A percentile compares a stretch with the other conserved stretches of the same genome.
phyloP scores from a whole-genome alignment of 2,888 invertebrate genomes.

The Gasteruption jaculator region DNA sequence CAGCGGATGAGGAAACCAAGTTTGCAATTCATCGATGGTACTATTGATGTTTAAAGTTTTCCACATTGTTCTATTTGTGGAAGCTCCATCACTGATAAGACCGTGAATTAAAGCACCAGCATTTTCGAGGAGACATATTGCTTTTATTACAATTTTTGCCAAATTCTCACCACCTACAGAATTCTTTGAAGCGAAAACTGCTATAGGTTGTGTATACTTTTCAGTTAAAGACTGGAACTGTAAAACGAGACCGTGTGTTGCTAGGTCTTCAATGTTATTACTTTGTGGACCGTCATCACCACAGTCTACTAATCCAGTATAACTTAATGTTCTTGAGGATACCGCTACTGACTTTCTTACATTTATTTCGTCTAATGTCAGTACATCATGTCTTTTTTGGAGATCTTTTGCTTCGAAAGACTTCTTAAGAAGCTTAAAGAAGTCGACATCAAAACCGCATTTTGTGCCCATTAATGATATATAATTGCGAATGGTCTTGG shows the following conservation, averaged over 20 bases:
- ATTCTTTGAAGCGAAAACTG: conserved; percentile 14
- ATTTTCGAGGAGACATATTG: conserved; percentile 12
- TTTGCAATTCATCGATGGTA: conserved; percentile 3
- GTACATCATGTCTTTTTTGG: conserved; percentile 17
- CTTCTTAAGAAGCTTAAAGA: conserved; percentile 19
- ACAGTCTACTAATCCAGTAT: conserved; percentile 23
- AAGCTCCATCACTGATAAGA: conserved; percentile 12
- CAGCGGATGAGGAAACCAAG: conserved; percentile 10
- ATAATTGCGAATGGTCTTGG: conserved; percentile 21
- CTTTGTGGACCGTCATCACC: conserved; percentile 20
- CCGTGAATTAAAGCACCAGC: conserved; percentile 12
- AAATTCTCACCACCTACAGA: conserved; percentile 10
- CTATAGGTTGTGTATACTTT: conserved; percentile 15
- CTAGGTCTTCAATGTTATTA: conserved; percentile 10
- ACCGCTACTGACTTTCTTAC: conserved; percentile 21
- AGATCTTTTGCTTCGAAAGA: conserved; percentile 14
- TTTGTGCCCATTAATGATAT: conserved; percentile 14
- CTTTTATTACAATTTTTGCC: conserved; percentile 14
- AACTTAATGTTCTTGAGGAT: conserved; percentile 18
- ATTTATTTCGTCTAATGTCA: conserved; percentile 24
- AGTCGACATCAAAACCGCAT: conserved; percentile 23
- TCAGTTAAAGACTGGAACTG: conserved; percentile 20
- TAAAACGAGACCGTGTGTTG: neutral
- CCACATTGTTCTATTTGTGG: conserved; percentile 10
- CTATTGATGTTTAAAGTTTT: neutral